Evolutionary conservation across 2,888 invertebrate genomes (phyloP).

Genomic region (Caenorhabditis sp.): DNA sequence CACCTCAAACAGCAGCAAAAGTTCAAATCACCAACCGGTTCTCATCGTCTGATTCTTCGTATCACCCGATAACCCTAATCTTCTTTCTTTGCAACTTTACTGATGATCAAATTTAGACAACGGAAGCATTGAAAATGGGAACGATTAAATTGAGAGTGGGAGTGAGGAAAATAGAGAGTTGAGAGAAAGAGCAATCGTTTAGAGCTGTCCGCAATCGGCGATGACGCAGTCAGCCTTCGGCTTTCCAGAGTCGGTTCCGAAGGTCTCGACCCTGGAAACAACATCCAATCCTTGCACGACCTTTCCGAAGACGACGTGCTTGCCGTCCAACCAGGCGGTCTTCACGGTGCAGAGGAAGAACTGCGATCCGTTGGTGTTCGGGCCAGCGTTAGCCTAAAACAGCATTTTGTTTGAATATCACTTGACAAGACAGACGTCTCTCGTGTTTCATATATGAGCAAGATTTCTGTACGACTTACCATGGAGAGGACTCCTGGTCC

Average conservation of each 20-base stretch:
- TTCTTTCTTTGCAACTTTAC: too few relatives aligned
- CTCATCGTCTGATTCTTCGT: too few relatives aligned
- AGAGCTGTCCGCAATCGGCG: conserved; percentile 88
- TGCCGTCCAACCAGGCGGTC: conserved; percentile 75
- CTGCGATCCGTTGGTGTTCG: conserved; percentile 76
- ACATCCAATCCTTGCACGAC: conserved; percentile 71
- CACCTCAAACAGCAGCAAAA: too few relatives aligned
- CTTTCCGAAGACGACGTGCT: conserved; percentile 71
- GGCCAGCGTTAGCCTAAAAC: conserved; percentile 70
- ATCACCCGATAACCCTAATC: too few relatives aligned
- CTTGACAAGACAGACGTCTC: too few relatives aligned
- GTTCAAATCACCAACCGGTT: too few relatives aligned
- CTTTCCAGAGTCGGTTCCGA: conserved; percentile 71
- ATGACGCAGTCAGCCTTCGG: conserved; percentile 86
- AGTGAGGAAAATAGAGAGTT: neutral
- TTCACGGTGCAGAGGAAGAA: conserved; percentile 76
- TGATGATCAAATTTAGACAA: too few relatives aligned
- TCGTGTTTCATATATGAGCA: too few relatives aligned
- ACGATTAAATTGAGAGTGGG: neutral
- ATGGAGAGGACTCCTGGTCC: conserved; percentile 86
- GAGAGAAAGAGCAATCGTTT: conserved; percentile 26
- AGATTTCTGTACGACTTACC: conserved; percentile 81
- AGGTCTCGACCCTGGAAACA: conserved; percentile 71
- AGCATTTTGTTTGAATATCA: too few relatives aligned
- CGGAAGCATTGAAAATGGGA: neutral